A percentile compares a stretch with the other conserved stretches of the same genome.
Conservation (phyloP, 2,113 vertebrate genomes). For the Menidia beryllina region DNA sequence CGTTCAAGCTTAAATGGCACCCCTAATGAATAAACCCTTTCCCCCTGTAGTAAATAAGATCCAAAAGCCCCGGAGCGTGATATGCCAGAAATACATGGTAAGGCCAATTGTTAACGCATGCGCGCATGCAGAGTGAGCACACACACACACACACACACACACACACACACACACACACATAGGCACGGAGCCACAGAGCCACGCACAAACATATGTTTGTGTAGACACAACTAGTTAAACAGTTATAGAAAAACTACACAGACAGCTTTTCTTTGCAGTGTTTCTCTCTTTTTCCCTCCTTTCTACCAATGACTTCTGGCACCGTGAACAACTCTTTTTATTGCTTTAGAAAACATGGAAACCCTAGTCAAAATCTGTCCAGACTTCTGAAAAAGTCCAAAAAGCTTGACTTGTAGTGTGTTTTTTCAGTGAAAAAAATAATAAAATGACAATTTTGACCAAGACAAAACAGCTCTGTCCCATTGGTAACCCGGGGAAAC, state of each 20-base stretch:
- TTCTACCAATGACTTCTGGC: constrained; percentile 9
- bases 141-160: constrained; percentile 10
- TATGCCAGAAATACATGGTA: constrained; percentile 63
- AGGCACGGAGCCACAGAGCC: neutral
- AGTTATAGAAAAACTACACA: constrained; percentile 34
- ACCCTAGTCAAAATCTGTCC: constrained; percentile 13
- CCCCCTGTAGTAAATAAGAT: constrained; percentile 63
- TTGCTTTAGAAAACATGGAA: constrained; percentile 28
- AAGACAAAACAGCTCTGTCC: constrained; percentile 36
- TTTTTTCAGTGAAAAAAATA: constrained; percentile 20
- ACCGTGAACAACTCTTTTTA: neutral
- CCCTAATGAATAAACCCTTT: constrained; percentile 54
- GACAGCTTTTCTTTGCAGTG: neutral
- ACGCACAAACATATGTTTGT: constrained; percentile 41
- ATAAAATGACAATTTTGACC: constrained; percentile 19
- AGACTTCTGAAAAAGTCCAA: too few species aligned
- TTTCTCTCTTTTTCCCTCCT: constrained; percentile 11
- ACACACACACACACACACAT: constrained; percentile 19
- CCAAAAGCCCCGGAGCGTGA: constrained; percentile 63
- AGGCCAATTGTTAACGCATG: constrained; percentile 66
- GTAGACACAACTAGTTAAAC: constrained; percentile 60
- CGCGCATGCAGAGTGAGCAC: constrained; percentile 43
- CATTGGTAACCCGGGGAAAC: constrained; percentile 58
- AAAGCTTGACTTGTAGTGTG: too few species aligned
- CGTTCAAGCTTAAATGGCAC: constrained; percentile 74